Conservation (phyloP, 2,888 invertebrate genomes). For the Lycia hirtaria region DNA sequence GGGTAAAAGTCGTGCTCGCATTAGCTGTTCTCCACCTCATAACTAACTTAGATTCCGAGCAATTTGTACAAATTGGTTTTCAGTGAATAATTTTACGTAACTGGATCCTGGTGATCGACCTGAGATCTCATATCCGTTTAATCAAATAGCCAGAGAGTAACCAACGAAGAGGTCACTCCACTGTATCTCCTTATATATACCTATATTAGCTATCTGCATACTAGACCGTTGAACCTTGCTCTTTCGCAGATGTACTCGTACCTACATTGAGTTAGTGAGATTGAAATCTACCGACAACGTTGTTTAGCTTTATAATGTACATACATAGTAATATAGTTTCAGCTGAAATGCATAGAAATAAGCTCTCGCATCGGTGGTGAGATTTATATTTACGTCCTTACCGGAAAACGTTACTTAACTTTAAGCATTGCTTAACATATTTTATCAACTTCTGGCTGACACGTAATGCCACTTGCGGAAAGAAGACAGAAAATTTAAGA, state of each 20-base stretch:
- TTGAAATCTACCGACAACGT: slow-evolving; percentile 5
- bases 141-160: slow-evolving; percentile 50
- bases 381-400: too few relatives aligned
- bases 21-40: too few relatives aligned
- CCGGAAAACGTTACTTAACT: too few relatives aligned
- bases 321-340: background rate
- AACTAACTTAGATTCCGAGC: background rate
- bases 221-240: slow-evolving; percentile 9
- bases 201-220: slow-evolving; percentile 34
- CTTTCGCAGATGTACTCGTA: slow-evolving; percentile 15
- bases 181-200: slow-evolving; percentile 33
- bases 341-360: background rate
- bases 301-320: background rate
- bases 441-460: too few relatives aligned
- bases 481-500: too few relatives aligned
- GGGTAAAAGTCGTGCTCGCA: too few relatives aligned
- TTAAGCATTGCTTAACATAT: too few relatives aligned
- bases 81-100: slow-evolving; percentile 18
- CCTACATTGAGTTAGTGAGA: slow-evolving; percentile 18
- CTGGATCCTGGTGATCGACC: slow-evolving; percentile 44
- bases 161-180: slow-evolving; percentile 54
- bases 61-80: slow-evolving; percentile 17
- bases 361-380: background rate
- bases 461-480: too few relatives aligned
- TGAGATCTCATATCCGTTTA: slow-evolving; percentile 59